Percentiles rank a stretch among this genome's conserved stretches.
phyloP scores from a whole-genome alignment of 2,113 vertebrate genomes.

The Pristiophorus japonicus region DNA sequence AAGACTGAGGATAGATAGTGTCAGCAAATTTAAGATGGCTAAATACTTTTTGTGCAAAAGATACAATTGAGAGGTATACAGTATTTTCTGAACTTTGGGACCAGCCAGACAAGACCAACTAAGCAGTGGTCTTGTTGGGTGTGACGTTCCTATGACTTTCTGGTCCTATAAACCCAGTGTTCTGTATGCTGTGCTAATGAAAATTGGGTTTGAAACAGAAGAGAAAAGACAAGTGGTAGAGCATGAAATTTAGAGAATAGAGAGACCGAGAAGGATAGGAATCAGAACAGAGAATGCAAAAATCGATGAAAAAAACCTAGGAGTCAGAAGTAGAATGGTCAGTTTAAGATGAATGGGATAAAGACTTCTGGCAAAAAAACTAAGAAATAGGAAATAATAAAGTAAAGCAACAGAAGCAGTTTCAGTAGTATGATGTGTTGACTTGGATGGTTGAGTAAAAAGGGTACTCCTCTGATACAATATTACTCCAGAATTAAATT shows the following conservation, averaged over 20 bases:
- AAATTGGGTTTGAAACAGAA: neutral
- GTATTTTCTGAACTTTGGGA: neutral
- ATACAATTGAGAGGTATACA: neutral
- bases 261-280: neutral
- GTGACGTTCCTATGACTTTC: neutral
- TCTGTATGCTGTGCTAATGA: neutral
- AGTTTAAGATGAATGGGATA: neutral
- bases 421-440: neutral
- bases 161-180: neutral
- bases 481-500: neutral
- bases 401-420: neutral
- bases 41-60: neutral
- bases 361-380: neutral
- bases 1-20: neutral
- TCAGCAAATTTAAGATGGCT: neutral
- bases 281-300: neutral
- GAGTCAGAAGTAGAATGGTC: neutral
- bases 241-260: neutral
- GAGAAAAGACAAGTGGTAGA: neutral
- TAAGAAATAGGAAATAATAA: too few species aligned
- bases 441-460: neutral
- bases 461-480: neutral
- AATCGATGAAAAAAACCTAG: neutral
- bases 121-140: neutral
- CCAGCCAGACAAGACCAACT: neutral